Evolutionary conservation across 2,113 vertebrate genomes (phyloP).

Genomic region (Oryzias celebensis): DNA sequence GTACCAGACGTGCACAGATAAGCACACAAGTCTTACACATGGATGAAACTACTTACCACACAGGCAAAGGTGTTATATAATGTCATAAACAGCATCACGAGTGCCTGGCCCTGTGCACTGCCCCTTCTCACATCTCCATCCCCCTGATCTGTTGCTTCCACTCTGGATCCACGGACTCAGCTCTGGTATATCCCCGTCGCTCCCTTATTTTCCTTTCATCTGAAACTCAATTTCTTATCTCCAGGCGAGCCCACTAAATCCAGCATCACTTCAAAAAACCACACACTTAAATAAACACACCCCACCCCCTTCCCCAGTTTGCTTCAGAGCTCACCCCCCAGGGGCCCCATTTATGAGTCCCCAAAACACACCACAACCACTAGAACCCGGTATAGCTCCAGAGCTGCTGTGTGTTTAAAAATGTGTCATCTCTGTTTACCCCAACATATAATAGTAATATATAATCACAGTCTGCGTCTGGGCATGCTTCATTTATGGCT

Average conservation of each 20-base stretch:
- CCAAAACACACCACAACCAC: conserved; percentile 31
- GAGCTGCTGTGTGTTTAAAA: conserved; percentile 28
- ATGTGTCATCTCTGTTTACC: conserved; percentile 49
- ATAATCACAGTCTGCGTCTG: conserved; percentile 38
- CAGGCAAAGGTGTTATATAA: conserved; percentile 65
- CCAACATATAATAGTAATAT: conserved; percentile 31
- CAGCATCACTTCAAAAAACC: conserved; percentile 47
- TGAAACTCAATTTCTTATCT: conserved; percentile 62
- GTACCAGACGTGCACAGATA: conserved; percentile 45
- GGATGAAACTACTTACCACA: conserved; percentile 31
- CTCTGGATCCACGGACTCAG: conserved; percentile 33
- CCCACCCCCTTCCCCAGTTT: conserved; percentile 31
- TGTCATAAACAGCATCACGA: conserved; percentile 64
- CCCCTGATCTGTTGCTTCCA: conserved; percentile 6
- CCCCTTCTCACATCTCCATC: conserved; percentile 14
- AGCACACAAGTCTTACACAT: conserved; percentile 18
- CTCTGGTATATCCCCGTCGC: conserved; percentile 43
- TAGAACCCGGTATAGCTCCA: conserved; percentile 16
- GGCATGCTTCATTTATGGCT: conserved; percentile 46
- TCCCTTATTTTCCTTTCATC: conserved; percentile 67
- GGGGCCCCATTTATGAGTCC: conserved; percentile 40
- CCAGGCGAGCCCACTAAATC: conserved; percentile 42
- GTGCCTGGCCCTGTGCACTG: conserved; percentile 27
- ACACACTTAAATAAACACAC: conserved; percentile 60
- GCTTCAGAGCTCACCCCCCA: conserved; percentile 24